A percentile compares a stretch with the other conserved stretches of the same genome.
Conservation (phyloP, 2,888 invertebrate species). For the Petrolisthes cinctipes region DNA sequence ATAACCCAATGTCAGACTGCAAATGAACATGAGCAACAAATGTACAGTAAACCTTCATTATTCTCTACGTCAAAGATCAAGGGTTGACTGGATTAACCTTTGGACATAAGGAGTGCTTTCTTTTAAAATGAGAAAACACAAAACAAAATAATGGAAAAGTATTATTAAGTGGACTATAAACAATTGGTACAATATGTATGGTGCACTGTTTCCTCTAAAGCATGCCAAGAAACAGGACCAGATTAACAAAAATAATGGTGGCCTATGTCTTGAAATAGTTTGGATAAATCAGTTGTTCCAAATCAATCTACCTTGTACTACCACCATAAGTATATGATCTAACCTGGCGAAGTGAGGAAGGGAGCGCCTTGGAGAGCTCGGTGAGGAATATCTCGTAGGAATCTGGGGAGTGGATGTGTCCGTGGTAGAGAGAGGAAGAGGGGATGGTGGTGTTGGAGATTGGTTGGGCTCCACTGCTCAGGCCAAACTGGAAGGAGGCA, state of each 20-base stretch:
- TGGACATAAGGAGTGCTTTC: too few species aligned
- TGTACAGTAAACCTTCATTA: too few species aligned
- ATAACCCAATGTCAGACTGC: not conserved
- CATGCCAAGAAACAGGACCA: too few species aligned
- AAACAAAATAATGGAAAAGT: not conserved
- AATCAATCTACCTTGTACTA: not conserved
- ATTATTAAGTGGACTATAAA: not conserved
- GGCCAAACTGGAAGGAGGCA: conserved; percentile 13
- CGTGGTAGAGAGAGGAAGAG: not conserved
- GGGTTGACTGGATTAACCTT: too few species aligned
- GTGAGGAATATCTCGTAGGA: conserved; percentile 42
- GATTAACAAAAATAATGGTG: too few species aligned
- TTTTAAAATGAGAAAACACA: too few species aligned
- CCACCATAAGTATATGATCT: not conserved
- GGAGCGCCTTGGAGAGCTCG: conserved; percentile 40
- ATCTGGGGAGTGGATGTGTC: not conserved
- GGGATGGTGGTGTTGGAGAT: not conserved
- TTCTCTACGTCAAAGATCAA: too few species aligned
- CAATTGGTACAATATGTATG: too few species aligned
- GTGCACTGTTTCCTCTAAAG: too few species aligned
- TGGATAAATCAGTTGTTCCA: too few species aligned
- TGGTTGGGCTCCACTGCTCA: conserved; percentile 5
- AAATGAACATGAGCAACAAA: too few species aligned
- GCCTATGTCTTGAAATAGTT: too few species aligned
- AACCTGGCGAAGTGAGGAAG: conserved; percentile 12